Conservation (phyloP, 2,888 invertebrate genomes). For the Dryobotodes eremita region DNA sequence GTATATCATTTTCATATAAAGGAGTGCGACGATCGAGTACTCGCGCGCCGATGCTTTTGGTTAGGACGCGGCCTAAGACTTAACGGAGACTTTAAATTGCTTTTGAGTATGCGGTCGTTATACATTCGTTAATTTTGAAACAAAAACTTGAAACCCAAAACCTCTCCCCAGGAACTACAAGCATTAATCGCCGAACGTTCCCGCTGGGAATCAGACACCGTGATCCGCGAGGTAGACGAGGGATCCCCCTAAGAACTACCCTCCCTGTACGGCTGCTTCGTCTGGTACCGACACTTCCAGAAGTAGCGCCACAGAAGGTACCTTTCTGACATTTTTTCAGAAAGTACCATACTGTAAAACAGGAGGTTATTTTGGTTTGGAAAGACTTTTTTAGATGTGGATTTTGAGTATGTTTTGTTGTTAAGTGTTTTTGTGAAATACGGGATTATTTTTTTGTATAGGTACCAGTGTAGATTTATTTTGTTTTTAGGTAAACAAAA, state of each 20-base stretch:
- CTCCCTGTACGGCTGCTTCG: conserved; percentile 68
- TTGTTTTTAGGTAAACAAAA: not conserved
- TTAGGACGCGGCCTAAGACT: not conserved
- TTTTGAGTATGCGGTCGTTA: not conserved
- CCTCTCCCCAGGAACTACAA: conserved; percentile 88
- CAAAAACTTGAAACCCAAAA: not conserved
- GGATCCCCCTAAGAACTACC: conserved; percentile 86
- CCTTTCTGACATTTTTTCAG: conserved; percentile 26
- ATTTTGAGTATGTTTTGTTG: conserved; percentile 27
- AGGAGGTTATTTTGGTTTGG: conserved; percentile 42
- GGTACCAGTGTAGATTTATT: conserved; percentile 22
- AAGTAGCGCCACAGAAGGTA: conserved; percentile 48
- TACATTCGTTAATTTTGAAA: not conserved
- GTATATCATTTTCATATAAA: too few relatives aligned
- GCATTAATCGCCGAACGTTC: conserved; percentile 90
- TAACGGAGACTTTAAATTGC: not conserved
- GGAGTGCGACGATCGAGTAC: not conserved
- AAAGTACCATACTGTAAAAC: conserved; percentile 45
- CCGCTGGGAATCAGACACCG: conserved; percentile 92
- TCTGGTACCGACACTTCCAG: conserved; percentile 71
- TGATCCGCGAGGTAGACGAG: conserved; percentile 93
- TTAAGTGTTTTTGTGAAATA: conserved; percentile 15
- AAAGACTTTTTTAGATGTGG: conserved; percentile 37
- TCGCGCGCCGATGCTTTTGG: not conserved
- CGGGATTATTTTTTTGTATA: conserved; percentile 19